phyloP scores from a whole-genome alignment of 1,140 invertebrate species.

The Trypoxylus dichotomus region DNA sequence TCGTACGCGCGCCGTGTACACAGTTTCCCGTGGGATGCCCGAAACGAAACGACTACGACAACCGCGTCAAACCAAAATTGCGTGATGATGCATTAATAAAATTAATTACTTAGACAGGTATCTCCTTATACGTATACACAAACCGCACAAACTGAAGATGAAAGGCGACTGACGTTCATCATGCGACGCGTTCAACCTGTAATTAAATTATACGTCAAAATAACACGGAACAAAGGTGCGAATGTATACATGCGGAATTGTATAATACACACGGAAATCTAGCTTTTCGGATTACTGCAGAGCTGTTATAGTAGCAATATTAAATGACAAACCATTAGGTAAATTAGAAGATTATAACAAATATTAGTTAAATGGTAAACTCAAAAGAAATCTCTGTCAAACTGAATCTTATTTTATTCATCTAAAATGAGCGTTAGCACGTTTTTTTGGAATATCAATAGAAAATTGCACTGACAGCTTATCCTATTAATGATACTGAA shows the following conservation, averaged over 20 bases:
- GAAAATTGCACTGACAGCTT: too few species aligned
- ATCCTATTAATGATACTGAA: too few species aligned
- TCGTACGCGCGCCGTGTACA: constrained; percentile 8
- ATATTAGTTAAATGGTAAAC: too few species aligned
- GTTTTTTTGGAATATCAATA: too few species aligned
- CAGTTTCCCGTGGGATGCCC: constrained; percentile 8
- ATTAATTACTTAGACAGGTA: constrained; percentile 28
- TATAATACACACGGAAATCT: not conserved
- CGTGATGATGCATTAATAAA: constrained; percentile 30
- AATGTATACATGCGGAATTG: not conserved
- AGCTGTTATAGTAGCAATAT: too few species aligned
- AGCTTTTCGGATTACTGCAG: not conserved
- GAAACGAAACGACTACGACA: not conserved
- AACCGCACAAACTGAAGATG: constrained; percentile 14
- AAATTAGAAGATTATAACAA: too few species aligned
- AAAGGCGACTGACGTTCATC: constrained; percentile 19
- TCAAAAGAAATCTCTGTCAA: too few species aligned
- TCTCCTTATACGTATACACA: constrained; percentile 13
- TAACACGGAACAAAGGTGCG: constrained; percentile 12
- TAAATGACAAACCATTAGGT: too few species aligned
- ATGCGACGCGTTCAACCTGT: constrained; percentile 9
- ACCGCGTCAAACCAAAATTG: constrained; percentile 14
- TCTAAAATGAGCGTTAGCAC: too few species aligned
- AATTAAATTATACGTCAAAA: constrained; percentile 28
- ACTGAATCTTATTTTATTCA: too few species aligned